Conservation (phyloP, 2,888 invertebrate genomes). For the Drosophila ezoana region DNA sequence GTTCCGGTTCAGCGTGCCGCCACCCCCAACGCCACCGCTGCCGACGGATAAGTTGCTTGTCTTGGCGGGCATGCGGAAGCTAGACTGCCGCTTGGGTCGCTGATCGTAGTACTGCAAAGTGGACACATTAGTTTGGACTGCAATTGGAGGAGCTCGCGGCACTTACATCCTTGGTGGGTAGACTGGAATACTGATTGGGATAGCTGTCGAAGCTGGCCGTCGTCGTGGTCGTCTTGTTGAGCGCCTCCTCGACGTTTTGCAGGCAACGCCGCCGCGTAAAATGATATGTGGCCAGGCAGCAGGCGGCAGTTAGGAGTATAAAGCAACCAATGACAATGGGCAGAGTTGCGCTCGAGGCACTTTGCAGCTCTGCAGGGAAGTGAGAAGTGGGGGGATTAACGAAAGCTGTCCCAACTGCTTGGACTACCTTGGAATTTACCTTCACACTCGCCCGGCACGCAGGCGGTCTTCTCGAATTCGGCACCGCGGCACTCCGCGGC, state of each 20-base stretch:
- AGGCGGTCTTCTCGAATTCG: conserved; percentile 89
- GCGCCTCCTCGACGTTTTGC: conserved; percentile 59
- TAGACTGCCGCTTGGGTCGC: conserved; percentile 89
- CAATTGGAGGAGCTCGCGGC: not conserved
- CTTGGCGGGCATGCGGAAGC: conserved; percentile 87
- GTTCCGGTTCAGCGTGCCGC: conserved; percentile 86
- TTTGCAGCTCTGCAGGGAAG: conserved; percentile 65
- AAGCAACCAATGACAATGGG: conserved; percentile 75
- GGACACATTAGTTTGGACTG: not conserved
- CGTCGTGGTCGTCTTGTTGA: conserved; percentile 86
- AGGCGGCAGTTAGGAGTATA: conserved; percentile 83
- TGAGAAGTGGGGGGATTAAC: not conserved
- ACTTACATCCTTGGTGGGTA: conserved; percentile 91
- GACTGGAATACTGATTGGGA: conserved; percentile 93
- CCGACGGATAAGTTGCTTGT: conserved; percentile 65
- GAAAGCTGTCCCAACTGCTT: too few species aligned
- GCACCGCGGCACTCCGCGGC: conserved; percentile 89
- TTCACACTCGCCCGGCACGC: conserved; percentile 84
- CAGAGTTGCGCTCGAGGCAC: conserved; percentile 74
- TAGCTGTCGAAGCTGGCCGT: conserved; percentile 93
- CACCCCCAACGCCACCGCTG: conserved; percentile 82
- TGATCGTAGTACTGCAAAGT: conserved; percentile 83
- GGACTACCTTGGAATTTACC: conserved; percentile 54
- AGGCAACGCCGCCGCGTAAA: conserved; percentile 85
- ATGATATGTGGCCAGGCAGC: conserved; percentile 83